Percentiles rank a stretch among this genome's conserved stretches.
Evolutionary conservation across 2,888 invertebrate species (phyloP).

Genomic region (Tanytarsus gracilentus): DNA sequence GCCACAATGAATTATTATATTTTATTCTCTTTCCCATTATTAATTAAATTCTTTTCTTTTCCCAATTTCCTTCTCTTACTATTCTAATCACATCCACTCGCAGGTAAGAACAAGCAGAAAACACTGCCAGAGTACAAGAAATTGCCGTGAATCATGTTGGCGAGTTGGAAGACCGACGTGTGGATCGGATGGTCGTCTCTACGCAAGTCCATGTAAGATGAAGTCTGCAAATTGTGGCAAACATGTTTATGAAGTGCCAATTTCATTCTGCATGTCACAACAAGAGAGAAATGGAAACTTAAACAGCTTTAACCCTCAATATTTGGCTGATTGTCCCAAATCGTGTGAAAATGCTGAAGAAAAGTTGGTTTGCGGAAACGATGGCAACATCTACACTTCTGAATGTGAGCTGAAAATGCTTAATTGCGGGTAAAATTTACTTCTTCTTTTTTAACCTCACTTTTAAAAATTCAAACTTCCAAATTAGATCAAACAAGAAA

Average conservation of each 20-base stretch:
- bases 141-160: conserved; percentile 87
- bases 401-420: conserved; percentile 83
- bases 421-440: conserved; percentile 65
- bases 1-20: neutral
- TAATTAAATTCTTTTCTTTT: neutral
- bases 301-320: conserved; percentile 47
- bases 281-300: conserved; percentile 60
- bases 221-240: conserved; percentile 87
- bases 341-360: conserved; percentile 51
- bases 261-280: conserved; percentile 75
- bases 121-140: conserved; percentile 83
- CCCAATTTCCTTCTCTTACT: conserved; percentile 2
- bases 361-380: conserved; percentile 70
- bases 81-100: conserved; percentile 34
- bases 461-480: conserved; percentile 30
- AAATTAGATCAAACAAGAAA: too few relatives aligned
- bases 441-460: conserved; percentile 31
- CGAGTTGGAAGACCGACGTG: conserved; percentile 80
- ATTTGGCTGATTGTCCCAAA: conserved; percentile 56
- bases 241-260: conserved; percentile 85
- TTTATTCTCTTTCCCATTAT: neutral
- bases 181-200: conserved; percentile 80
- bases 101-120: conserved; percentile 81
- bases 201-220: conserved; percentile 85
- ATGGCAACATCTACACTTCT: conserved; percentile 78